Base-by-base conservation (phyloP, 2,113 vertebrate species). In the Sceloporus tristichus region DNA sequence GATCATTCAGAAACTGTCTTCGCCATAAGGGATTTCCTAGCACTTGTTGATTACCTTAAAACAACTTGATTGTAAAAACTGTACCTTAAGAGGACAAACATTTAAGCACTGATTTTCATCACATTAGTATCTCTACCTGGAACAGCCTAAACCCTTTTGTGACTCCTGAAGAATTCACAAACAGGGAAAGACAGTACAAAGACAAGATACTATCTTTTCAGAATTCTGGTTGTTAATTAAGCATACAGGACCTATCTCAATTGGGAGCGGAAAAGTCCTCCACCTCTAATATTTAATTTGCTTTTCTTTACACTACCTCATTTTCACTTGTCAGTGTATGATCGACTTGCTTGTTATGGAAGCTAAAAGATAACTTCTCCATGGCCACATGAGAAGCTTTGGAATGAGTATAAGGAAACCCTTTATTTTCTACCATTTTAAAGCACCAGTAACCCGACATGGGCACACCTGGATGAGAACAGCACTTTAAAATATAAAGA, bases 281-380 rank as follows among this genome's bases (percentile, higher is more conserved):
- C 91, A 95, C 91, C 93, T 95, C 88, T 87, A 91, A 90, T 91
- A 92, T 76, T 93, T 85, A 85, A 87, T 92, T 93, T 92, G 76
- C 91, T 94, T 93, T 92, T 89, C 91, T 91, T 89, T 92, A 93
- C 54, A 59, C 48, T 48, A 48, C 48, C 14, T 95, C 94, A 95
- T 95, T 96, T 96, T 95, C 94, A 96, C 94, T 92, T 96, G 92
- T 95, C 95, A 96, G n/a, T 70, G 21, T 82, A 66, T 92, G 92
- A 95, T 93, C 91, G 94, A 93, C 92, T 94, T 93, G 90, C 70
- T 94, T 88, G 93, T 92, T 94, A 92, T 79, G 91, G 88, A 77
- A 87, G 90, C 66, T 90, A 54, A 18, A 91, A 85, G 42, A 87
- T 59, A 92, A 90, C 89, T 86, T 86, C 91, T 71, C 83, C 62